phyloP scores from a whole-genome alignment of 2,888 invertebrate genomes.

The Himalopsyche tibetana region DNA sequence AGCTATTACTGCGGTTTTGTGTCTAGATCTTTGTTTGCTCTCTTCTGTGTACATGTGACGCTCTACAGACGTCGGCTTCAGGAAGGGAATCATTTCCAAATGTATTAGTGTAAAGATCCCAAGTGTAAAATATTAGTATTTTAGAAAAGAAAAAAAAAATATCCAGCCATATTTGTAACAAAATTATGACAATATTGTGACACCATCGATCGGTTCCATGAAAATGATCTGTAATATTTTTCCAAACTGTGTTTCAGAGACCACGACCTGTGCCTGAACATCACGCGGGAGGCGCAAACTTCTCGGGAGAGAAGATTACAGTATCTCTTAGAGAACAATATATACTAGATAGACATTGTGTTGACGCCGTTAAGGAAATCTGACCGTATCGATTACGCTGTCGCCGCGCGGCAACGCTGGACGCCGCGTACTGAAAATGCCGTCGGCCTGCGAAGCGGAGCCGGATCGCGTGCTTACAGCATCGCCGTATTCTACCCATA shows the following conservation, averaged over 20 bases:
- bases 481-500: too few relatives aligned
- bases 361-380: neutral
- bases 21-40: too few relatives aligned
- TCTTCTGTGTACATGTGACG: too few relatives aligned
- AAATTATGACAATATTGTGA: neutral
- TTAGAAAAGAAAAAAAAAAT: neutral
- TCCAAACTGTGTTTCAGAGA: constrained; percentile 78
- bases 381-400: neutral
- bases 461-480: too few relatives aligned
- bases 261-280: constrained; percentile 87
- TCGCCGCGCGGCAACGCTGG: neutral
- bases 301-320: constrained; percentile 62
- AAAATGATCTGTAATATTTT: constrained; percentile 19
- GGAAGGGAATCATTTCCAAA: too few relatives aligned
- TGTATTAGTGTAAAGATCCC: too few relatives aligned
- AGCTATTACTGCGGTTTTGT: too few relatives aligned
- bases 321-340: constrained; percentile 59
- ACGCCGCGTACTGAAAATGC: neutral
- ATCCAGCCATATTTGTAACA: neutral
- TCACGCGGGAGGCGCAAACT: constrained; percentile 76
- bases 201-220: neutral
- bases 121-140: too few relatives aligned
- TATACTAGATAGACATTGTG: constrained; percentile 52
- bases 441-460: neutral
- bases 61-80: too few relatives aligned